These are phyloP conservation scores for Uropetala carovei DNA, from an alignment of 2,888 invertebrate species.

Conservation along the genomic window DNA sequence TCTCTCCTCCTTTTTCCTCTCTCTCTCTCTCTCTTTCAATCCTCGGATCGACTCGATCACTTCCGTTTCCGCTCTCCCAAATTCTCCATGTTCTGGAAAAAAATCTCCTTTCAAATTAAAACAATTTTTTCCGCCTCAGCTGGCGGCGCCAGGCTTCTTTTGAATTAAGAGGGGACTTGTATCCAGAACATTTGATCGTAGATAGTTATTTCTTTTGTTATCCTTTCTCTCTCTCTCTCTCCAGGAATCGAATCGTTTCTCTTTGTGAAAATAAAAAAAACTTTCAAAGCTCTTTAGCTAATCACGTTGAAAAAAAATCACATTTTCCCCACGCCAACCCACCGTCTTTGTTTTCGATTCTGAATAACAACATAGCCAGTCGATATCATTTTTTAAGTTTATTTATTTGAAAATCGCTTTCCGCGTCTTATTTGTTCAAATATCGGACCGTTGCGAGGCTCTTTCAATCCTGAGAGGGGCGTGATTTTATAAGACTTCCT, in stretches of 20 bases:
- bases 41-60: conserved; percentile 6
- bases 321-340: neutral
- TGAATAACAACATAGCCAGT: no score
- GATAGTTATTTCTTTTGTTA: neutral
- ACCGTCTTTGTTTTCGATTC: neutral
- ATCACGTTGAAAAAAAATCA: conserved; percentile 18
- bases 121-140: neutral
- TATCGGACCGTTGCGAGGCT: no score
- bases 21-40: conserved; percentile 3
- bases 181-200: conserved; percentile 12
- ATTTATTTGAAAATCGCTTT: no score
- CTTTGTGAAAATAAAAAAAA: neutral
- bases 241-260: neutral
- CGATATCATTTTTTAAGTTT: no score
- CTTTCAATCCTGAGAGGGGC: no score
- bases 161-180: conserved; percentile 43
- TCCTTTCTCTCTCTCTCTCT: neutral
- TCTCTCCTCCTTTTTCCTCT: no score
- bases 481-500: neutral
- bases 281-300: conserved; percentile 1
- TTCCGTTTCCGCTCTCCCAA: neutral
- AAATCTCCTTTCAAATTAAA: conserved; percentile 48
- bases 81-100: neutral
- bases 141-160: conserved; percentile 25
- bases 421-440: no score